Base-by-base conservation (phyloP, 2,113 vertebrate genomes). In the Pelobates fuscus region DNA sequence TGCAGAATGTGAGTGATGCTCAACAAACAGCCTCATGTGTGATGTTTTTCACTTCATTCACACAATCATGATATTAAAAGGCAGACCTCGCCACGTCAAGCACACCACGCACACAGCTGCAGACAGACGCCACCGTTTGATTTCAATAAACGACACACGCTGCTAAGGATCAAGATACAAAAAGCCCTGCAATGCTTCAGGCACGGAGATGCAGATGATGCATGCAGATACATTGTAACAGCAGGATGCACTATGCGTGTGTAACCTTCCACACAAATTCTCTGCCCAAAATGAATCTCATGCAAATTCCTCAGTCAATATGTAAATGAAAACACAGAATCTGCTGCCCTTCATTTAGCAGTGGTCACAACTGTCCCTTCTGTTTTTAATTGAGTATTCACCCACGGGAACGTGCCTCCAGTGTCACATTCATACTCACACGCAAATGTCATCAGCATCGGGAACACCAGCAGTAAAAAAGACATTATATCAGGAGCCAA, bases 341-440 rank as follows among this genome's bases (percentile, higher is more conserved):
- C 18, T 70, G 29, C 54, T 58, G 27, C 41, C 7, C 26, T 3
- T 6, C 15, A 4, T n/a, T n/a, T n/a, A n/a, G n/a, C n/a, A n/a
- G n/a, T n/a, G 25, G 24, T 55, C 66, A 15, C 15, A 2, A 54
- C 30, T 32, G 10, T 10, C 30, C 30, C 4, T 10, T 32, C 30
- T 32, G 30, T 10, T 32, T 5, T 5, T 32, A 32, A 5, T 5
- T 32, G 30, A 32, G 10, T 3, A 5, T 12, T 18, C 44, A 4
- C 44, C 1, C 44, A 17, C 15, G 1, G 44, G 44, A 30, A 29
- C 46, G 25, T 26, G 27, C 12, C n/a, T 54, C 41, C 26, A 29
- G 25, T n/a, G 49, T 14, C 15, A 37, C 23, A 10, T 23, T 24
- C 61, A 65, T 66, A 74, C 71, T 74, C 71, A 74, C 71, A 57